Conservation (phyloP, 2,113 vertebrate genomes). For the Platichthys stellatus region DNA sequence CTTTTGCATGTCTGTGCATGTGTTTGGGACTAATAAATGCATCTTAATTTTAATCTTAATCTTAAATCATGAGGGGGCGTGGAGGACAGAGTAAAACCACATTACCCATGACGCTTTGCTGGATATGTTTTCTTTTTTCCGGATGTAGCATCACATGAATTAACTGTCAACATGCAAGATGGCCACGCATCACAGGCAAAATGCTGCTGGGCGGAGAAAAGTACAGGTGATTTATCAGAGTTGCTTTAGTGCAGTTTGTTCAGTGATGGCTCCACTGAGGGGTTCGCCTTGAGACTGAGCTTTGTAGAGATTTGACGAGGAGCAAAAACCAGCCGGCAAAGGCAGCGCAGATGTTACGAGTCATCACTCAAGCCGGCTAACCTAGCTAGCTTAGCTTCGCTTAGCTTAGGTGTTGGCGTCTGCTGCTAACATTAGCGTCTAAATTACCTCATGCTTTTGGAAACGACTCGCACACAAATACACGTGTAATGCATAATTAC, state of each 20-base stretch:
- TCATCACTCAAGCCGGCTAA: slow-evolving; percentile 72
- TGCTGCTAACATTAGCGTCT: slow-evolving; percentile 37
- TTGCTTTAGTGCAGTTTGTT: not conserved
- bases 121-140: slow-evolving; percentile 63
- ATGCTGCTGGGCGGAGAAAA: slow-evolving; percentile 98
- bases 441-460: slow-evolving; percentile 4
- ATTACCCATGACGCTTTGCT: slow-evolving; percentile 66
- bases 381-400: slow-evolving; percentile 63
- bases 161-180: slow-evolving; percentile 99
- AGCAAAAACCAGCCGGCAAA: not conserved
- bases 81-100: slow-evolving; percentile 35
- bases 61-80: not conserved
- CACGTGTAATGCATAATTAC: too few relatives aligned
- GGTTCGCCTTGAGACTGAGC: not conserved
- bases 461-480: accelerated
- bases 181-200: slow-evolving; percentile 99
- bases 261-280: not conserved
- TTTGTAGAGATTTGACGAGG: not conserved
- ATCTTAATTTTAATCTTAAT: too few relatives aligned
- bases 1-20: too few relatives aligned
- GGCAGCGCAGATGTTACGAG: slow-evolving; percentile 28
- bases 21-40: too few relatives aligned
- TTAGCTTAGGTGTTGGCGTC: slow-evolving; percentile 33
- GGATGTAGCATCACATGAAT: slow-evolving; percentile 87
- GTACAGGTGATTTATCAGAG: slow-evolving; percentile 86